phyloP scores from a whole-genome alignment of 2,113 vertebrate species.

The Daphoenositta chrysoptera region DNA sequence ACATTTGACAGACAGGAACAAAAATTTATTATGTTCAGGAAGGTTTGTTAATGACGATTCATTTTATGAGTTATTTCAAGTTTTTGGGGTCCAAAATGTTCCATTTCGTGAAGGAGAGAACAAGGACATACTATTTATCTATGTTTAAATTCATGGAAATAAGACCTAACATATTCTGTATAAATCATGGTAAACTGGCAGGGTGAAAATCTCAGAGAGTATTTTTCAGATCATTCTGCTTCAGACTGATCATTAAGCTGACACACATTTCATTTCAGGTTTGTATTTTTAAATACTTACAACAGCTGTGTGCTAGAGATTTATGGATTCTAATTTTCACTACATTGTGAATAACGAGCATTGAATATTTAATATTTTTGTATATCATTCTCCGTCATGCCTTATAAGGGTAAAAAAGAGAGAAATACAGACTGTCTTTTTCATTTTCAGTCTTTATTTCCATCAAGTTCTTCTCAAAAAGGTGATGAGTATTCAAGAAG shows the following conservation, averaged over 20 bases:
- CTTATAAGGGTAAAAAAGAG: not conserved
- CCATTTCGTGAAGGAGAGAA: conserved; percentile 45
- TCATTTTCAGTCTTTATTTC: conserved; percentile 5
- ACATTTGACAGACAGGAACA: not conserved
- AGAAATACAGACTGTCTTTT: not conserved
- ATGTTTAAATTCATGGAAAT: conserved; percentile 30
- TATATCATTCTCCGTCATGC: not conserved
- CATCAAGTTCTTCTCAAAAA: not conserved
- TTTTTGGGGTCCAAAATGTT: not conserved
- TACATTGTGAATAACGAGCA: conserved; percentile 9
- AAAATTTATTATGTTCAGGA: not conserved
- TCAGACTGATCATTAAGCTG: conserved; percentile 21
- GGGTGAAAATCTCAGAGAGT: conserved; percentile 2
- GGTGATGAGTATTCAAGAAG: not conserved
- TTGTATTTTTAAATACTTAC: conserved; percentile 57
- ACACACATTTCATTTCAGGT: conserved; percentile 43
- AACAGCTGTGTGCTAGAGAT: conserved; percentile 2
- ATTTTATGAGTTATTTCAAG: conserved; percentile 20
- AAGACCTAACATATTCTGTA: conserved; percentile 29
- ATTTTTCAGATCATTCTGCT: conserved; percentile 40
- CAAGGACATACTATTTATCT: conserved; percentile 49
- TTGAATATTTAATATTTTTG: conserved; percentile 39
- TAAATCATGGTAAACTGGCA: conserved; percentile 50
- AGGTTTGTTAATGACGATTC: not conserved
- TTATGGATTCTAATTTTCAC: conserved; percentile 45